Percentiles rank a stretch among this genome's conserved stretches.
Evolutionary conservation across 2,113 vertebrate genomes (phyloP).

Genomic region (Machaerirhynchus nigripectus): DNA sequence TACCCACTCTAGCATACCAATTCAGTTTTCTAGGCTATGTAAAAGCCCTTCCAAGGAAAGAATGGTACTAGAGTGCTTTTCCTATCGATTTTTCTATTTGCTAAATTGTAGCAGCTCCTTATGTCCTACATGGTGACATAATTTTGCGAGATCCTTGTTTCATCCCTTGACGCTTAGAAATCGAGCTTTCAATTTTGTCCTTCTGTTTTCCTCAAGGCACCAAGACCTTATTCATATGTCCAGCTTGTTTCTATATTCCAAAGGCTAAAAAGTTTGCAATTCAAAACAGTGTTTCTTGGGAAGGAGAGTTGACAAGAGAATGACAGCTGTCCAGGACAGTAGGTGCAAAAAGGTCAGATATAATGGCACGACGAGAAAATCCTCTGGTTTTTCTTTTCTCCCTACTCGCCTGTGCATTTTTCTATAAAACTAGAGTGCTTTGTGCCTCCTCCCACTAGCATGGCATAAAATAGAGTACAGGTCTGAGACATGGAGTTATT

Average conservation of each 20-base stretch:
- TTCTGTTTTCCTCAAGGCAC: background rate
- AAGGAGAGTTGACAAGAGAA: background rate
- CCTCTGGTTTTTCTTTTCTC: background rate
- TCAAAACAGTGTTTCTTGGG: background rate
- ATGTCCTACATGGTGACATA: background rate
- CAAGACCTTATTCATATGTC: background rate
- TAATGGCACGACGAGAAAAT: background rate
- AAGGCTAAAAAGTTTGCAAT: background rate
- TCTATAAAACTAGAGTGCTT: background rate
- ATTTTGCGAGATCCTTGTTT: background rate
- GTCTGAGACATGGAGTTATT: background rate
- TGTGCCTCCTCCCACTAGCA: background rate
- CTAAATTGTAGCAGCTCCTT: background rate
- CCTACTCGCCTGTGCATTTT: background rate
- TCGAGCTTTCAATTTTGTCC: background rate
- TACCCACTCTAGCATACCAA: too few species aligned
- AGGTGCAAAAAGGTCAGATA: background rate
- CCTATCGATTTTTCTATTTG: background rate
- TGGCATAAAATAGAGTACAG: background rate
- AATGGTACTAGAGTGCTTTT: background rate
- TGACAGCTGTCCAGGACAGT: background rate
- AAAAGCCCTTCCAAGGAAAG: background rate
- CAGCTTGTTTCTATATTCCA: background rate
- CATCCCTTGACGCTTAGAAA: background rate
- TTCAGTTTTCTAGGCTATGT: background rate